phyloP scores from a whole-genome alignment of 2,113 vertebrate species.

The Tringa solitaria region DNA sequence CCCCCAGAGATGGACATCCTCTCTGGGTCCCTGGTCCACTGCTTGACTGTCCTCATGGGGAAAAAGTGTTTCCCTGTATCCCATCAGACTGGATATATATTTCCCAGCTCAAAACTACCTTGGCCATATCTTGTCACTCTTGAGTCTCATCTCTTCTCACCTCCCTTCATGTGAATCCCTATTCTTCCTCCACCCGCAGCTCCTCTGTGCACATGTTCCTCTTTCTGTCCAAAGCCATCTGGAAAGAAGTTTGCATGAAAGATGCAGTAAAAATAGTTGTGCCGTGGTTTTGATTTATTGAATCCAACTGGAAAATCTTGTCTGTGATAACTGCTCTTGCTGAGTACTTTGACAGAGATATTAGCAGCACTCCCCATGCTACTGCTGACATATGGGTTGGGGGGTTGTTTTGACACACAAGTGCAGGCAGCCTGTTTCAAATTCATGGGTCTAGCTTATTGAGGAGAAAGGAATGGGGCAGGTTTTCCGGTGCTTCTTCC shows the following conservation, averaged over 20 bases:
- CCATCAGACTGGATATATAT: rapidly evolving
- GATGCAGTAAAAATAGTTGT: background rate
- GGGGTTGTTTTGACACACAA: background rate
- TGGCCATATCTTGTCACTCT: background rate
- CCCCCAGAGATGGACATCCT: background rate
- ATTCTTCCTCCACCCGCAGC: background rate
- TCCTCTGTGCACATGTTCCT: background rate
- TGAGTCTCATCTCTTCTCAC: background rate
- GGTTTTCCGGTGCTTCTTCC: background rate
- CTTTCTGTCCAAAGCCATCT: background rate
- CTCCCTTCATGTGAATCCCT: background rate
- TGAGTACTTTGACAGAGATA: background rate
- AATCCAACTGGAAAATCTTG: background rate
- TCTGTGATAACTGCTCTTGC: background rate
- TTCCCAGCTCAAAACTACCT: background rate
- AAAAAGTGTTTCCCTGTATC: background rate
- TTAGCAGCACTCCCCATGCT: background rate
- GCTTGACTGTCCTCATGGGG: background rate
- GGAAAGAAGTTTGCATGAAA: background rate
- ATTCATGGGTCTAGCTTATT: background rate
- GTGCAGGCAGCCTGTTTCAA: background rate
- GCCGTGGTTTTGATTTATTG: slow-evolving; percentile 18
- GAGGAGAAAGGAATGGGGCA: background rate
- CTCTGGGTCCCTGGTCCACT: background rate
- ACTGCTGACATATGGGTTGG: background rate